These are phyloP conservation scores for Protosalanx chinensis DNA, from an alignment of 2,797 vertebrate species.

Conservation along the genomic window DNA sequence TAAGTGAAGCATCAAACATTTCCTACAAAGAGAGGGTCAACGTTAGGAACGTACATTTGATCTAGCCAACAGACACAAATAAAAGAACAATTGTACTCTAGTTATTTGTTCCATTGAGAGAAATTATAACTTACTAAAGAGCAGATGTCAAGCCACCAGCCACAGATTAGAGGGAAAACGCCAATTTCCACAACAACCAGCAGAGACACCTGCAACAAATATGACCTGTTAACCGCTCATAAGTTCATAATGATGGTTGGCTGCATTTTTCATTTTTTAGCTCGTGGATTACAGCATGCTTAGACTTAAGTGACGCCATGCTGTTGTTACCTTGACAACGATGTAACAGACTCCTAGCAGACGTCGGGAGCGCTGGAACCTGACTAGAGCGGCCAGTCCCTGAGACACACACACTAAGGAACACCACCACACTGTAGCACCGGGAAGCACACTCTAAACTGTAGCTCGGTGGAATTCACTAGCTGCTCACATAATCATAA, in stretches of 20 bases:
- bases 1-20: conserved; percentile 98
- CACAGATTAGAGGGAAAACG: conserved; percentile 97
- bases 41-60: background rate
- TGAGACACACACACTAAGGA: conserved; percentile 77
- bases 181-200: conserved; percentile 98
- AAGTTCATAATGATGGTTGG: background rate
- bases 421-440: conserved; percentile 16
- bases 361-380: conserved; percentile 94
- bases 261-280: background rate
- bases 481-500: too few species aligned
- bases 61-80: background rate
- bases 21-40: conserved; percentile 73
- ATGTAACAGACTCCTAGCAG: conserved; percentile 98
- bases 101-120: too few species aligned
- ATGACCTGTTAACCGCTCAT: background rate
- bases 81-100: background rate
- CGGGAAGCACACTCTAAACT: background rate
- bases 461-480: too few species aligned
- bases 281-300: background rate
- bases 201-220: conserved; percentile 83
- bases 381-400: conserved; percentile 93
- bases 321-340: conserved; percentile 91
- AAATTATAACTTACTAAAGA: conserved; percentile 81
- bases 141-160: conserved; percentile 99
- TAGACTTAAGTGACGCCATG: conserved; percentile 11